Conservation (phyloP, 2,797 vertebrate species). For the Dermochelys coriacea region DNA sequence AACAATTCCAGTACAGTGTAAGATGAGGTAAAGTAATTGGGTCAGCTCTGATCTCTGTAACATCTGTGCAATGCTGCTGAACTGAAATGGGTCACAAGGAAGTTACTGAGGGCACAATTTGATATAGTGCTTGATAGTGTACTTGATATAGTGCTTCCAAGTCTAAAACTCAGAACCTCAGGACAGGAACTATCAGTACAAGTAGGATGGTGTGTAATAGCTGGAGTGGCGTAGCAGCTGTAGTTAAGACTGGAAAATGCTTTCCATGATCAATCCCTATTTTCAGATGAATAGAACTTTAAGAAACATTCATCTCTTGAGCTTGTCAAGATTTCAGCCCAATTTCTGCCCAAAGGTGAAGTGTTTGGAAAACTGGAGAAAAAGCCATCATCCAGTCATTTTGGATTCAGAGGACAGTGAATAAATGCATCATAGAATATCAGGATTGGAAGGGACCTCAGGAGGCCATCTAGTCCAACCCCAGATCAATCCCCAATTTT, state of each 20-base stretch:
- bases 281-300: neutral
- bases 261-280: neutral
- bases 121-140: rapidly evolving
- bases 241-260: neutral
- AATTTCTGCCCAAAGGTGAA: neutral
- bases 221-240: neutral
- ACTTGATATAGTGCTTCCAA: neutral
- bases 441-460: too few species aligned
- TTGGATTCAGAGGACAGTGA: neutral
- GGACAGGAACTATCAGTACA: neutral
- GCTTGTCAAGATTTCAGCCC: neutral
- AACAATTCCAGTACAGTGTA: neutral
- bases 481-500: too few species aligned
- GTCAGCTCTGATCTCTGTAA: neutral
- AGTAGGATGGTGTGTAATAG: neutral
- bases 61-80: neutral
- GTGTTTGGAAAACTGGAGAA: neutral
- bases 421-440: neutral
- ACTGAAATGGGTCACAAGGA: neutral
- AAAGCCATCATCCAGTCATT: neutral
- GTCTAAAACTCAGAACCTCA: neutral
- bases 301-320: neutral
- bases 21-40: neutral
- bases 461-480: too few species aligned
- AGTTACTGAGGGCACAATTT: neutral